These are phyloP conservation scores for Leptodactylus fuscus DNA, from an alignment of 2,113 vertebrate genomes.

Conservation along the genomic window DNA sequence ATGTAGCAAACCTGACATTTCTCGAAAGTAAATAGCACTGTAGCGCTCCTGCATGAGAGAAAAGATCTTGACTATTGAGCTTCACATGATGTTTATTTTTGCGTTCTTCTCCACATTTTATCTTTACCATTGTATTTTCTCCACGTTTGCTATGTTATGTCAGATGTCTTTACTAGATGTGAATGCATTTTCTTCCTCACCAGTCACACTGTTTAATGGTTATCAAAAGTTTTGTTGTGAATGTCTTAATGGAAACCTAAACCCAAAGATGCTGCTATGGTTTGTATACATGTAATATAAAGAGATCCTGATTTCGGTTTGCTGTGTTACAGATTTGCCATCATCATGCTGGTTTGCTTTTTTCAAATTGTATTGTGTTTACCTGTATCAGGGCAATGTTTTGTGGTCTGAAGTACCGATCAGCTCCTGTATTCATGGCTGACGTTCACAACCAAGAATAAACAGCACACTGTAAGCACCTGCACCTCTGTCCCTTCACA, in stretches of 20 bases:
- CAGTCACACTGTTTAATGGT: slow-evolving; percentile 44
- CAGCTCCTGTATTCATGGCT: slow-evolving; percentile 15
- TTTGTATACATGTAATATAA: slow-evolving; percentile 62
- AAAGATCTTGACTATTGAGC: slow-evolving; percentile 65
- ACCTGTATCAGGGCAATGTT: slow-evolving; percentile 61
- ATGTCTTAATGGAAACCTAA: slow-evolving; percentile 70
- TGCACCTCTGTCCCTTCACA: slow-evolving; percentile 23
- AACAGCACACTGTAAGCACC: slow-evolving; percentile 42
- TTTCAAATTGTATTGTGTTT: slow-evolving; percentile 56
- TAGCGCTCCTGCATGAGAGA: slow-evolving; percentile 56
- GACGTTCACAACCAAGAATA: slow-evolving; percentile 15
- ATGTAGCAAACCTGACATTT: slow-evolving; percentile 82
- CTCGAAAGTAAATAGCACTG: slow-evolving; percentile 82
- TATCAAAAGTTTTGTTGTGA: slow-evolving; percentile 64
- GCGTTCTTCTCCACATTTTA: slow-evolving; percentile 70
- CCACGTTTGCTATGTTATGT: slow-evolving; percentile 57
- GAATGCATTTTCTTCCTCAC: slow-evolving; percentile 60
- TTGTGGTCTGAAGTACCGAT: slow-evolving; percentile 64
- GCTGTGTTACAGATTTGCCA: slow-evolving; percentile 60
- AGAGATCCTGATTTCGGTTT: slow-evolving; percentile 60
- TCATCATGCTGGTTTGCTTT: slow-evolving; percentile 41
- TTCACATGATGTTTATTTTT: slow-evolving; percentile 59
- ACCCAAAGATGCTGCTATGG: slow-evolving; percentile 77
- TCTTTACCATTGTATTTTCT: slow-evolving; percentile 67
- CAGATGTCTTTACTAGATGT: slow-evolving; percentile 61